Percentiles rank a stretch among this genome's conserved stretches.
phyloP scores from a whole-genome alignment of 2,113 vertebrate genomes.

The Thunnus maccoyii region DNA sequence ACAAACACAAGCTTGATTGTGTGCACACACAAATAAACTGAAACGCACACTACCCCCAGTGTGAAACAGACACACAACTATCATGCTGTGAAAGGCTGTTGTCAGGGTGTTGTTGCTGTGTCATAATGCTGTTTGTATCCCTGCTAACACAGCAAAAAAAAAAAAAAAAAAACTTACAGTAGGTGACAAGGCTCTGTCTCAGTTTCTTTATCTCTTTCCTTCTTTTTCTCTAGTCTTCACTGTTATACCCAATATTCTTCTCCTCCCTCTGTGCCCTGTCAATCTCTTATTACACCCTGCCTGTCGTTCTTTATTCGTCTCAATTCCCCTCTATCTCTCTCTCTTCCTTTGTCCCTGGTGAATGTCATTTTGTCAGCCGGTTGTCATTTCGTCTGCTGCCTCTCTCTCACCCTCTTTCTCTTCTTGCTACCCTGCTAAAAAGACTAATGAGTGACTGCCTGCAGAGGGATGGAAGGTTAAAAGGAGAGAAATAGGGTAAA shows the following conservation, averaged over 20 bases:
- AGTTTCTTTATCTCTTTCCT: conserved; percentile 21
- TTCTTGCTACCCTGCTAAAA: conserved; percentile 42
- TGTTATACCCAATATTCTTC: conserved; percentile 53
- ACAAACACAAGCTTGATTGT: neutral
- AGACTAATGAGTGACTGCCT: conserved; percentile 65
- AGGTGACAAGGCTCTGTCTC: conserved; percentile 53
- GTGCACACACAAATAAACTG: conserved; percentile 10
- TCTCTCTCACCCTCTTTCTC: conserved; percentile 21
- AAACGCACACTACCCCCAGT: conserved; percentile 9
- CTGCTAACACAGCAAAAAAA: conserved; percentile 51
- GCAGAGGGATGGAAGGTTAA: conserved; percentile 36
- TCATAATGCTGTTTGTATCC: conserved; percentile 54
- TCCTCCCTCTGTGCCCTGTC: conserved; percentile 41
- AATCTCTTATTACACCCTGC: conserved; percentile 58
- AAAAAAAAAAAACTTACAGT: conserved; percentile 54
- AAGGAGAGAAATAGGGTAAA: neutral
- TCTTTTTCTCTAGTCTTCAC: conserved; percentile 36
- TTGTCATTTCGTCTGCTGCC: conserved; percentile 58
- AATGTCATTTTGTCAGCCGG: conserved; percentile 71
- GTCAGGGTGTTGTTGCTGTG: conserved; percentile 52
- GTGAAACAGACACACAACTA: conserved; percentile 34
- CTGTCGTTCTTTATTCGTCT: conserved; percentile 61
- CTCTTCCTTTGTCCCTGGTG: conserved; percentile 52
- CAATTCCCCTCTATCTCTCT: conserved; percentile 29
- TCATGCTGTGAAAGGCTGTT: conserved; percentile 64